Evolutionary conservation across 2,888 invertebrate species (phyloP).

Genomic region (Onchidella celtica): DNA sequence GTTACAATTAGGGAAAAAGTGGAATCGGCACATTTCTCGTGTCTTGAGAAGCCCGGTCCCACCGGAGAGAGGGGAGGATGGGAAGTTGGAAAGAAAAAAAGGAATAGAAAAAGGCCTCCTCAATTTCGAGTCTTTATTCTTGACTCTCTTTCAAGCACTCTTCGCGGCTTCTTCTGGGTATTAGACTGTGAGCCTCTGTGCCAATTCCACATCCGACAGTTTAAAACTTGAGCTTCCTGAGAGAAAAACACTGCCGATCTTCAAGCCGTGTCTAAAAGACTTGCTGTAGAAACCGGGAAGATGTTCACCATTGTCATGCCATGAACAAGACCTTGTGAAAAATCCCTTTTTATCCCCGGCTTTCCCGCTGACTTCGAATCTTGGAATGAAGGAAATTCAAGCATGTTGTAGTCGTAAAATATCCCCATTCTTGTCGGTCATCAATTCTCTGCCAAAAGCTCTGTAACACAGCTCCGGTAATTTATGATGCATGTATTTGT

Average conservation of each 20-base stretch:
- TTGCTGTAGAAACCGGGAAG: background rate
- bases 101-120: conserved; percentile 1
- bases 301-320: background rate
- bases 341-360: background rate
- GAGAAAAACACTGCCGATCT: background rate
- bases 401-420: too few relatives aligned
- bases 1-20: conserved; percentile 11
- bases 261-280: background rate
- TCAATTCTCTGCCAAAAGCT: too few relatives aligned
- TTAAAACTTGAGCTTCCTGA: background rate
- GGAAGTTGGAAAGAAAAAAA: background rate
- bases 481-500: too few relatives aligned
- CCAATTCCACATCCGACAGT: conserved; percentile 24
- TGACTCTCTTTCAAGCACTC: conserved; percentile 17
- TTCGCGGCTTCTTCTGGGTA: conserved; percentile 1
- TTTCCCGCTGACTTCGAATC: background rate
- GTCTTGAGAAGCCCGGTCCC: background rate
- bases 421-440: too few relatives aligned
- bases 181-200: conserved; percentile 27
- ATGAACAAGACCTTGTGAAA: background rate
- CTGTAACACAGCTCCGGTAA: too few relatives aligned
- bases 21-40: background rate
- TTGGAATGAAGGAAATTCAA: background rate
- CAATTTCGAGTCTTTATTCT: conserved; percentile 2
- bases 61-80: background rate